Base-by-base conservation (phyloP, 92 coral and sea anemone species). In the Paragorgia papillata region DNA sequence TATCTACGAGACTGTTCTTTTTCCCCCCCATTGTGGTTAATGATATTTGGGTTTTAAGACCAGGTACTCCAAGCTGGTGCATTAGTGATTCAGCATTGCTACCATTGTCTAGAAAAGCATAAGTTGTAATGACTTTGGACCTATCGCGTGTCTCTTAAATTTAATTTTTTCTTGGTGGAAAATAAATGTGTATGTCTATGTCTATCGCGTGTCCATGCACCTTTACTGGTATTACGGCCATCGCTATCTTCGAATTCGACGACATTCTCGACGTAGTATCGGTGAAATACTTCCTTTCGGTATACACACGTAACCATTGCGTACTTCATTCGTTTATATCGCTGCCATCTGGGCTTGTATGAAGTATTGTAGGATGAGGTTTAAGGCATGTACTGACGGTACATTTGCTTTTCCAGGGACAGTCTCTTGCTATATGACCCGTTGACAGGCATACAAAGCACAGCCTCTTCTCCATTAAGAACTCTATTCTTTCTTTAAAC, bases 401-500 rank as follows among this genome's bases (percentile, higher is more conserved):
- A n/a, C n/a, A n/a, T n/a, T n/a, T n/a, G n/a, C n/a, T n/a, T 22
- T 67, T 75, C 22, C 83, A 76, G 18, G 69, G 31, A 37, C n/a
- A n/a, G n/a, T n/a, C n/a, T 53, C 29, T 65, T 21, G 56, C 81
- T 3, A 29, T 40, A 65, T 82, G 82, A 4, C 66, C 39, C 7
- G 54, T n/a, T 26, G 62, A 60, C 34, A 75, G 49, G 40, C 78
- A 83, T 7, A 76, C 87, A 76, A 83, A 83, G 9, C 83, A 83
- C 12, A 83, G 74, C 46, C 77, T 30, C 21, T 66, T 83, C 26
- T 34, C 35, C 49, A 33, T 39, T 22, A 66, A 29, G 73, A 76
- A 83, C 37, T 62, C 65, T 22, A 82, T 74, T 8, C 82, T 26
- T 26, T 82, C 86, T 34, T 26, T 50, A 31, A 63, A 76, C n/a